Conservation (phyloP, 2,888 invertebrate species). For the Idaea dimidiata region DNA sequence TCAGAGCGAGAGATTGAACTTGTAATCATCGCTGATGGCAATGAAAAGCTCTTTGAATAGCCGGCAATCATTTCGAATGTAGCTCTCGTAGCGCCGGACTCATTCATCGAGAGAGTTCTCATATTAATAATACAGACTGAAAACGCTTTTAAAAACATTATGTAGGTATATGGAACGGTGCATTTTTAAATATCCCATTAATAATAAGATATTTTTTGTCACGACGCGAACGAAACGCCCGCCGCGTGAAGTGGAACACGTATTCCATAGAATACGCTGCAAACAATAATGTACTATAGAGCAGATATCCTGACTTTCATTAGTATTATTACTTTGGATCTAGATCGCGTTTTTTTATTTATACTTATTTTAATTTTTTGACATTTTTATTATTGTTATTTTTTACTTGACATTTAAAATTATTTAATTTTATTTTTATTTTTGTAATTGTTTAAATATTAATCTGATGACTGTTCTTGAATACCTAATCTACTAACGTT, state of each 20-base stretch:
- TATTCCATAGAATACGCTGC: background rate
- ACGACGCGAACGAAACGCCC: background rate
- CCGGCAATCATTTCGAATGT: conserved; percentile 2
- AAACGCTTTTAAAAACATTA: background rate
- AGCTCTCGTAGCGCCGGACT: background rate
- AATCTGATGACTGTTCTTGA: too few species aligned
- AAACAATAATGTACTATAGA: too few species aligned
- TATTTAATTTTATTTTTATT: too few species aligned
- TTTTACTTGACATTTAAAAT: too few species aligned
- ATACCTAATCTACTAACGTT: too few species aligned
- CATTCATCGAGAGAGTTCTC: background rate
- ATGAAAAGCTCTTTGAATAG: conserved; percentile 16
- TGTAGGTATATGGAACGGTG: background rate
- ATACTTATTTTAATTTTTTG: too few species aligned
- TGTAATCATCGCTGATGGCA: conserved; percentile 15
- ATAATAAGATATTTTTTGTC: background rate
- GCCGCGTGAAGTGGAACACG: background rate
- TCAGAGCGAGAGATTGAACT: background rate
- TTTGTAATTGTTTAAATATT: too few species aligned
- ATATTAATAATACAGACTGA: background rate
- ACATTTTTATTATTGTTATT: too few species aligned
- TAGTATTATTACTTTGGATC: too few species aligned
- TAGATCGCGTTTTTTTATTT: too few species aligned
- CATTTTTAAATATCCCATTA: conserved; percentile 3
- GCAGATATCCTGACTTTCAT: too few species aligned